phyloP scores from a whole-genome alignment of 1,140 invertebrate genomes.

The Agrypnia vestita region DNA sequence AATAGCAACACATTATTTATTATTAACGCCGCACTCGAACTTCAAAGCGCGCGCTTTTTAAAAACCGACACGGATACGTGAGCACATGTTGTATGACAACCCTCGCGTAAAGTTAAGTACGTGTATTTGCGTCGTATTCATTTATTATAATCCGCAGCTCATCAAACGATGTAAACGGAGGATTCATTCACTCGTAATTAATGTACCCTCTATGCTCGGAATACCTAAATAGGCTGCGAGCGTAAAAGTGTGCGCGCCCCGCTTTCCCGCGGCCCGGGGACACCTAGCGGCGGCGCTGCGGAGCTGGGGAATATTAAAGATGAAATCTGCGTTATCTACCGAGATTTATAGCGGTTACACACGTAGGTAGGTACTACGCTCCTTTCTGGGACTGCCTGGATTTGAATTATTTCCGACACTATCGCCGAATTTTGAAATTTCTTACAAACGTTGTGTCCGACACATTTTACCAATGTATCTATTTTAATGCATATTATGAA shows the following conservation, averaged over 20 bases:
- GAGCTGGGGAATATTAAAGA: background rate
- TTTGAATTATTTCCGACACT: background rate
- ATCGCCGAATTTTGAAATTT: background rate
- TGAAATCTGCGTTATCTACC: slow-evolving; percentile 1
- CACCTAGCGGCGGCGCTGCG: background rate
- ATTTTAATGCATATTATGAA: too few species aligned
- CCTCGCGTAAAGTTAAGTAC: slow-evolving; percentile 27
- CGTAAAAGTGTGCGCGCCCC: background rate
- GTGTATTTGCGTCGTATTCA: slow-evolving; percentile 53
- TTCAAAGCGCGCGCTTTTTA: slow-evolving; percentile 52
- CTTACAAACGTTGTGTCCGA: too few species aligned
- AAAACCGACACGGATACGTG: slow-evolving; percentile 31
- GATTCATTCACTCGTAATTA: slow-evolving; percentile 59
- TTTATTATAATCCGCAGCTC: slow-evolving; percentile 61
- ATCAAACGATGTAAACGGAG: slow-evolving; percentile 60
- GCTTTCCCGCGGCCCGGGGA: background rate
- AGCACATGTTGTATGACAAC: slow-evolving; percentile 13
- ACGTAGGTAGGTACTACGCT: background rate
- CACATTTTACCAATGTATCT: too few species aligned
- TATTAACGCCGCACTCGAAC: slow-evolving; percentile 45
- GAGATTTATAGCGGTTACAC: slow-evolving; percentile 19
- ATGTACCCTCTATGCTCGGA: slow-evolving; percentile 55
- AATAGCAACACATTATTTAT: slow-evolving; percentile 36
- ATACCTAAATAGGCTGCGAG: slow-evolving; percentile 38
- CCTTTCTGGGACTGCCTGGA: background rate